Evolutionary conservation across 1,140 invertebrate genomes (phyloP).

Genomic region (Achroia grisella): DNA sequence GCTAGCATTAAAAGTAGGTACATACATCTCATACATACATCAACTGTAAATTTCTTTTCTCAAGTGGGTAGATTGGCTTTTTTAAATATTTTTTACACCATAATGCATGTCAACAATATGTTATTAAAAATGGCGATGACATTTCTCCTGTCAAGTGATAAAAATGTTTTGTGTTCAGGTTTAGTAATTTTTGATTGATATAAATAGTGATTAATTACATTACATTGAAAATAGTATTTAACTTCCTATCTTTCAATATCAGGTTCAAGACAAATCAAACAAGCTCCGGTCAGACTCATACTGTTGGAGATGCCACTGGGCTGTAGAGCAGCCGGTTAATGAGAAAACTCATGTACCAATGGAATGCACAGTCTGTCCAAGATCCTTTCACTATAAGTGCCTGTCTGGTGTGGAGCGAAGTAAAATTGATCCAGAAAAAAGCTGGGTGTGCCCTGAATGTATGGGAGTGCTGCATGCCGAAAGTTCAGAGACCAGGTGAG

Average conservation of each 20-base stretch:
- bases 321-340: slow-evolving; percentile 69
- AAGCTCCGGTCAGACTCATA: slow-evolving; percentile 80
- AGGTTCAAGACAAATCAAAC: slow-evolving; percentile 23
- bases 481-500: slow-evolving; percentile 78
- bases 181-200: too few species aligned
- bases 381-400: slow-evolving; percentile 89
- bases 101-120: too few species aligned
- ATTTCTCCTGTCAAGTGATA: too few species aligned
- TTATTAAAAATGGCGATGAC: too few species aligned
- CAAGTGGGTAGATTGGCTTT: not conserved
- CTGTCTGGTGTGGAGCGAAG: slow-evolving; percentile 63
- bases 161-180: too few species aligned
- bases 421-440: slow-evolving; percentile 72
- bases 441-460: slow-evolving; percentile 93
- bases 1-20: too few species aligned
- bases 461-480: slow-evolving; percentile 85
- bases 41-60: not conserved
- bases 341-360: slow-evolving; percentile 60
- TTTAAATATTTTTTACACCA: too few species aligned
- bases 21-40: too few species aligned
- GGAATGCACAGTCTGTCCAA: slow-evolving; percentile 87
- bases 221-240: too few species aligned
- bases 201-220: too few species aligned
- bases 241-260: not conserved
- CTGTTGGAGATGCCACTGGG: slow-evolving; percentile 92